phyloP scores from a whole-genome alignment of 2,113 vertebrate species.

The Sprattus sprattus region DNA sequence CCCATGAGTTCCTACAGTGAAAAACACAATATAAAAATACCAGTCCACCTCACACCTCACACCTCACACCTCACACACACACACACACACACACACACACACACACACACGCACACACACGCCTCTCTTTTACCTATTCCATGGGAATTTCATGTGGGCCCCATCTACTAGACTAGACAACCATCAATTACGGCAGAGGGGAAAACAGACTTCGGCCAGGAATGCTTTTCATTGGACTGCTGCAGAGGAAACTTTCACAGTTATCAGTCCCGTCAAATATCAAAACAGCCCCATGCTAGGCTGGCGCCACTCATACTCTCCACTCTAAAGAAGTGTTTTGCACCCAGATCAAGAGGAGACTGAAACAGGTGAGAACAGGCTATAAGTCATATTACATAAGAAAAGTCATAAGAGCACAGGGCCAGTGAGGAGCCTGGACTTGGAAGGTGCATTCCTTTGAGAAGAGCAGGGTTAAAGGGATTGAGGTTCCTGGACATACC shows the following conservation, averaged over 20 bases:
- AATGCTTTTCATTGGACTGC: constrained; percentile 9
- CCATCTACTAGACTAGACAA: constrained; percentile 6
- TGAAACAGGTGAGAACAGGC: not conserved
- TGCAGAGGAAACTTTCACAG: not conserved
- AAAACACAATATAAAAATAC: too few species aligned
- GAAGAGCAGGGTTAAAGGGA: not conserved
- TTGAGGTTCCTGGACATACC: not conserved
- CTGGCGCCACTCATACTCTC: not conserved
- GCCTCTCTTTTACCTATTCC: not conserved
- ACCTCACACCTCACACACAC: too few species aligned
- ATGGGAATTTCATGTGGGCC: constrained; percentile 8
- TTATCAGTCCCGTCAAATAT: constrained; percentile 16
- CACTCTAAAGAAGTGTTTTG: not conserved
- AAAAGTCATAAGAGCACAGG: not conserved
- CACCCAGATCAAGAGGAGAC: not conserved
- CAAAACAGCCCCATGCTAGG: not conserved
- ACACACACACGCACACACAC: too few species aligned
- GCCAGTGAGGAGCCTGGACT: not conserved
- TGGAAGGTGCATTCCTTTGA: not conserved
- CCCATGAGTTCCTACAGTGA: too few species aligned
- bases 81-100: too few species aligned
- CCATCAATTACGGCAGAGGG: not conserved
- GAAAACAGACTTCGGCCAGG: not conserved
- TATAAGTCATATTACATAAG: not conserved
- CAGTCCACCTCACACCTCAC: too few species aligned